Evolutionary conservation across 2,113 vertebrate genomes (phyloP).

Genomic region (Rhinolophus ferrumequinum): DNA sequence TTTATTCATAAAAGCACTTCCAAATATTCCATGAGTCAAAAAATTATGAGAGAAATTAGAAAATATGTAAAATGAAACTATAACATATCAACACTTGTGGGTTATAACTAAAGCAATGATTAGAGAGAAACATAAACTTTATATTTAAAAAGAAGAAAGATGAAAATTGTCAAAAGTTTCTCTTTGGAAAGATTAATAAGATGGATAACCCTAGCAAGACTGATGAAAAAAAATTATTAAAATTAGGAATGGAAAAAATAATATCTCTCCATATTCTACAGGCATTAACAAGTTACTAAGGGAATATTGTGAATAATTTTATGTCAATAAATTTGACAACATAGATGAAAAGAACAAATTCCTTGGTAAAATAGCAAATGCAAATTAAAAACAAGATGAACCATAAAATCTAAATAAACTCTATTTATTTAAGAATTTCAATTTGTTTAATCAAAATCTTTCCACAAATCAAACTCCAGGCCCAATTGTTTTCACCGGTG

Average conservation of each 20-base stretch:
- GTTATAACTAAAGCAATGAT: neutral
- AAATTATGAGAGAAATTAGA: neutral
- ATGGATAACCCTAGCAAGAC: neutral
- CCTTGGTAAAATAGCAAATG: neutral
- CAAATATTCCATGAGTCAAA: no score
- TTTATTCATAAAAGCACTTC: no score
- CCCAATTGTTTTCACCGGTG: neutral
- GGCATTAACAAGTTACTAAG: neutral
- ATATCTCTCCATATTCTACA: neutral
- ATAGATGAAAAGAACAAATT: neutral
- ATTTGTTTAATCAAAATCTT: neutral
- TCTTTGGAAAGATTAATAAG: constrained; percentile 12
- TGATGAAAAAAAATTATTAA: neutral
- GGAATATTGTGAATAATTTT: neutral
- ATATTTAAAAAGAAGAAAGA: constrained; percentile 12
- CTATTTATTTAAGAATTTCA: neutral
- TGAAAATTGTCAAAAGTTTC: neutral
- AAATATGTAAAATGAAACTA: constrained; percentile 31
- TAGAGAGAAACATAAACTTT: neutral
- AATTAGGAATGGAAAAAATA: neutral
- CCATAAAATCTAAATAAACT: neutral
- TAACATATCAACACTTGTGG: neutral
- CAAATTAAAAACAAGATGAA: neutral
- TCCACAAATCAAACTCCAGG: neutral
- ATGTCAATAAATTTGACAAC: neutral